A percentile compares a stretch with the other conserved stretches of the same genome.
Evolutionary conservation across 1,140 invertebrate genomes (phyloP).

Genomic region (Macrotrachela quadricornifera): DNA sequence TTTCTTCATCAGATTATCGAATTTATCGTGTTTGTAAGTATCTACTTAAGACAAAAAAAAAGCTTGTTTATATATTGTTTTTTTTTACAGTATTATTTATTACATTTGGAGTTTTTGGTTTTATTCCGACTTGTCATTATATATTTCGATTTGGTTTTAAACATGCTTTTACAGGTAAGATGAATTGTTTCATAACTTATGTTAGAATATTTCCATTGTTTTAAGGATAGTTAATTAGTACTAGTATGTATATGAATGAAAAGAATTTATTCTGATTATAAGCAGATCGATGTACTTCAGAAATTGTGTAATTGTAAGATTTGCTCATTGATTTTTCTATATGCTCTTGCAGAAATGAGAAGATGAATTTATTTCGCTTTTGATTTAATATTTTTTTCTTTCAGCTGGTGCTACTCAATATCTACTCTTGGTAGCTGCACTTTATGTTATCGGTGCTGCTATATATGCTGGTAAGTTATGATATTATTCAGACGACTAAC

Average conservation of each 20-base stretch:
- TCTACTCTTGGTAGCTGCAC: conserved; percentile 77
- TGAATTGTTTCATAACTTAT: too few species aligned
- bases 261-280: too few species aligned
- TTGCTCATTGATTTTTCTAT: too few species aligned
- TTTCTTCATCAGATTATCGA: conserved; percentile 69
- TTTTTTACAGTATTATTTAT: conserved; percentile 56
- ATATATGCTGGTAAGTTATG: conserved; percentile 51
- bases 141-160: conserved; percentile 34
- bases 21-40: conserved; percentile 50
- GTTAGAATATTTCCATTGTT: too few species aligned
- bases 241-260: too few species aligned
- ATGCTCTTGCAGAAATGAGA: too few species aligned
- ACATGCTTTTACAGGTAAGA: conserved; percentile 31
- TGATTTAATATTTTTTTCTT: too few species aligned
- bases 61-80: background rate
- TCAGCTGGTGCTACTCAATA: conserved; percentile 60
- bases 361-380: too few species aligned
- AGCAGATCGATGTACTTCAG: too few species aligned
- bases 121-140: conserved; percentile 50
- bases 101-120: conserved; percentile 77
- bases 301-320: too few species aligned
- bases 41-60: background rate
- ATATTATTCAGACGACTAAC: too few species aligned
- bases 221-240: too few species aligned
- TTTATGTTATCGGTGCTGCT: conserved; percentile 81